Evolutionary conservation across 2,888 invertebrate genomes (phyloP).

Genomic region (Drosophila greeni): DNA sequence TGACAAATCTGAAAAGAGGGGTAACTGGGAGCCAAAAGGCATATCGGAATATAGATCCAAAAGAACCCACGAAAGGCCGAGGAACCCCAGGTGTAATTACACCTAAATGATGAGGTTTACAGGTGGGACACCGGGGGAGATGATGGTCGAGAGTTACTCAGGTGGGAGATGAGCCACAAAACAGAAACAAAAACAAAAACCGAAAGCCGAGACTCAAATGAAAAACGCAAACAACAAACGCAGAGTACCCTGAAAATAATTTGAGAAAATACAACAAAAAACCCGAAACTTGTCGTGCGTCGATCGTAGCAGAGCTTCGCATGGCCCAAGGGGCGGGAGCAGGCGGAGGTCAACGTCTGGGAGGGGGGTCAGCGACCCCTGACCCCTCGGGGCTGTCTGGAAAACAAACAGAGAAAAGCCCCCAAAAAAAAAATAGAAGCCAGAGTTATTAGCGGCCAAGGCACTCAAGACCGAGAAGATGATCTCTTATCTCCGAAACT

Average conservation of each 20-base stretch:
- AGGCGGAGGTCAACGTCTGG: constrained; percentile 66
- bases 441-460: constrained; percentile 27
- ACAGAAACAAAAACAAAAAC: constrained; percentile 4
- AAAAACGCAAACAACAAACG: constrained; percentile 56
- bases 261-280: constrained; percentile 12
- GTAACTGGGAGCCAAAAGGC: constrained; percentile 9
- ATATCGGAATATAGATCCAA: constrained; percentile 9
- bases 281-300: constrained; percentile 37
- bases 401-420: constrained; percentile 28
- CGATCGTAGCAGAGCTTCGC: constrained; percentile 21
- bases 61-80: constrained; percentile 9
- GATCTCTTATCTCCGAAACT: constrained; percentile 25
- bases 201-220: constrained; percentile 48
- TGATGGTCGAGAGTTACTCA: constrained; percentile 16
- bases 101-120: constrained; percentile 12
- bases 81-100: constrained; percentile 27
- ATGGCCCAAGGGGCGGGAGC: constrained; percentile 29
- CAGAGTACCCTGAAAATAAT: constrained; percentile 55
- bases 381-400: constrained; percentile 46
- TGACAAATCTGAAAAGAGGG: constrained; percentile 1
- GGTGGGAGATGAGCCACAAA: constrained; percentile 8
- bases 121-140: not conserved
- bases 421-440: constrained; percentile 20
- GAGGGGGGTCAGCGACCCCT: constrained; percentile 55
- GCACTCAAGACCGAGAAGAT: constrained; percentile 28